These are phyloP conservation scores for Cynodonichthys magdalenae DNA, from an alignment of 2,797 vertebrate species.

Conservation along the genomic window DNA sequence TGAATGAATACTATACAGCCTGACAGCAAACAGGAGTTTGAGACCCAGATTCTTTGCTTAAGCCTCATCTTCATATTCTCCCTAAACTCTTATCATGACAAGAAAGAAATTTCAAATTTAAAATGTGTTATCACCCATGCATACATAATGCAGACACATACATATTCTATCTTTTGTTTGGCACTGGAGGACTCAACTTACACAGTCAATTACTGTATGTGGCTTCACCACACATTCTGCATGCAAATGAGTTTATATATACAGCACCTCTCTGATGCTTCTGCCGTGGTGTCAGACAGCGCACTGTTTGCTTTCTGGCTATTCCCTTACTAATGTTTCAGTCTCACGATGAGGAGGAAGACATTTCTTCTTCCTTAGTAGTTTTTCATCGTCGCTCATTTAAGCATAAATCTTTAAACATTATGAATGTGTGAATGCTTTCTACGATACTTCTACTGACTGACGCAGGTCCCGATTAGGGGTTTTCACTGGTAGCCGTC, in stretches of 20 bases:
- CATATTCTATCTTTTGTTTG: slow-evolving; percentile 39
- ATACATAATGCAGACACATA: slow-evolving; percentile 34
- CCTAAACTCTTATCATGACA: slow-evolving; percentile 48
- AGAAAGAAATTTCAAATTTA: slow-evolving; percentile 53
- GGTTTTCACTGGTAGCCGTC: background rate
- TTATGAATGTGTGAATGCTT: background rate
- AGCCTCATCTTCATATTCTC: slow-evolving; percentile 37
- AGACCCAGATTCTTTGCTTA: slow-evolving; percentile 36
- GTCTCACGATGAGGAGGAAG: background rate
- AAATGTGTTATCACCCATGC: slow-evolving; percentile 37
- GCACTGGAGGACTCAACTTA: slow-evolving; percentile 47
- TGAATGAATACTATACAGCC: slow-evolving; percentile 27
- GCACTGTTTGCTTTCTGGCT: slow-evolving; percentile 7
- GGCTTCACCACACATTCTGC: slow-evolving; percentile 58
- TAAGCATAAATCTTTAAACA: background rate
- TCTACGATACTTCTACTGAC: background rate
- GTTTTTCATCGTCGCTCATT: background rate
- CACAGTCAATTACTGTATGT: slow-evolving; percentile 53
- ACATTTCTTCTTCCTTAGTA: background rate
- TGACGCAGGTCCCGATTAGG: background rate
- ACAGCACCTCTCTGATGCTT: slow-evolving; percentile 54
- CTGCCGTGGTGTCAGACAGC: slow-evolving; percentile 27
- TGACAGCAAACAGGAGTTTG: slow-evolving; percentile 50
- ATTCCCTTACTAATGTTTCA: slow-evolving; percentile 5
- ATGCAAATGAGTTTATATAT: slow-evolving; percentile 73